A percentile compares a stretch with the other conserved stretches of the same genome.
Evolutionary conservation across 2,797 vertebrate species (phyloP).

Genomic region (Hippoglossus hippoglossus): DNA sequence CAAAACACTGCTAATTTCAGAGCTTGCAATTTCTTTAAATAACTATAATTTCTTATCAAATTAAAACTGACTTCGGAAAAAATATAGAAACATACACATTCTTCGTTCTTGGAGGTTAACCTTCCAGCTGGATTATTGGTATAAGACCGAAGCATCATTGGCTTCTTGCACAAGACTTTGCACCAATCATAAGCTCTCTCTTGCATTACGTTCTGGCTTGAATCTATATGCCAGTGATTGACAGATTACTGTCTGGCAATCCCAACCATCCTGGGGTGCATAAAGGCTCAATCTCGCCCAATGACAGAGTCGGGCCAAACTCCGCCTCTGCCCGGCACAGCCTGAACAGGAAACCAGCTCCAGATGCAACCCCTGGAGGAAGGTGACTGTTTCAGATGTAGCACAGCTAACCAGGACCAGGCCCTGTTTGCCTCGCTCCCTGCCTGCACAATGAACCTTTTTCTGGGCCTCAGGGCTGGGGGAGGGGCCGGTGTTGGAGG

Average conservation of each 20-base stretch:
- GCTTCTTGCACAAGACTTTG: conserved; percentile 31
- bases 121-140: conserved; percentile 27
- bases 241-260: conserved; percentile 77
- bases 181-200: conserved; percentile 50
- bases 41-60: conserved; percentile 46
- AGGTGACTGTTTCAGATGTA: conserved; percentile 83
- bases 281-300: conserved; percentile 74
- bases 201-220: conserved; percentile 56
- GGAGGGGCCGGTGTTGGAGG: conserved; percentile 32
- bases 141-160: conserved; percentile 16
- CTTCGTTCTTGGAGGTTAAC: conserved; percentile 51
- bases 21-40: conserved; percentile 56
- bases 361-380: conserved; percentile 87
- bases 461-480: conserved; percentile 64
- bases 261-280: conserved; percentile 68
- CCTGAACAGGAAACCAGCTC: conserved; percentile 87
- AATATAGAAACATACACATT: conserved; percentile 25
- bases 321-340: conserved; percentile 69
- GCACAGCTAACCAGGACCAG: conserved; percentile 80
- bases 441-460: conserved; percentile 80
- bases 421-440: conserved; percentile 55
- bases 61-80: conserved; percentile 36
- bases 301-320: conserved; percentile 75
- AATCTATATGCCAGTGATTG: conserved; percentile 73
- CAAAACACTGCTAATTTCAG: conserved; percentile 61